phyloP scores from a whole-genome alignment of 2,888 invertebrate species.

The Lycocerus yunnanus region DNA sequence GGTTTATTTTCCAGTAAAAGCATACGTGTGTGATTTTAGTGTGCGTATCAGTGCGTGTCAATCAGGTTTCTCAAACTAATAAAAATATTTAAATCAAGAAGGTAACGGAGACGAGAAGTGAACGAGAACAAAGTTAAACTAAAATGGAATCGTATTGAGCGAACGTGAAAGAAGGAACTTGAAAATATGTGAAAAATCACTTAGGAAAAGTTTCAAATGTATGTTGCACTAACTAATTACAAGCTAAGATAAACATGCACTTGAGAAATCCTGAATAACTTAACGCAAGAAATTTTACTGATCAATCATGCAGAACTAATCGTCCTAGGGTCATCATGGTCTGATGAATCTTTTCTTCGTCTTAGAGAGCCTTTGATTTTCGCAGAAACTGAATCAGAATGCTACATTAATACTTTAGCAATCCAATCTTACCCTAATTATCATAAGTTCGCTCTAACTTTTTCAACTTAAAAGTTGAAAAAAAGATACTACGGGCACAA shows the following conservation, averaged over 20 bases:
- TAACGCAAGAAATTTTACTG: background rate
- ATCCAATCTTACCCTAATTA: too few species aligned
- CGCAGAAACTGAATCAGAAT: background rate
- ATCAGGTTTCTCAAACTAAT: background rate
- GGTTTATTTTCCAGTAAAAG: background rate
- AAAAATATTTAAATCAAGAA: background rate
- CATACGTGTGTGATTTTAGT: background rate
- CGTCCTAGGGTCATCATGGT: background rate
- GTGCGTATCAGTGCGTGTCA: background rate
- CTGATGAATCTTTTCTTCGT: background rate
- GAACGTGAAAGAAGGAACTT: background rate
- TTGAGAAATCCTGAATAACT: background rate
- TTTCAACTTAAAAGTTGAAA: too few species aligned
- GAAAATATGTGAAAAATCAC: background rate
- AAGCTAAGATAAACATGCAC: too few species aligned
- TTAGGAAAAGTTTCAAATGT: background rate
- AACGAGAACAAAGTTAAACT: background rate
- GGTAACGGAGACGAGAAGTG: background rate
- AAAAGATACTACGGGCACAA: too few species aligned
- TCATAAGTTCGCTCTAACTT: too few species aligned
- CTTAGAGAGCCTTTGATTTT: background rate
- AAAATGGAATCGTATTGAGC: background rate
- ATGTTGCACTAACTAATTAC: too few species aligned
- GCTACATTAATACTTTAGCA: background rate
- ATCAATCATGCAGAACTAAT: background rate